Evolutionary conservation across 2,113 vertebrate species (phyloP), one percentile per base, ranked within the genome.

Genomic region (Lepidothrix coronata): DNA sequence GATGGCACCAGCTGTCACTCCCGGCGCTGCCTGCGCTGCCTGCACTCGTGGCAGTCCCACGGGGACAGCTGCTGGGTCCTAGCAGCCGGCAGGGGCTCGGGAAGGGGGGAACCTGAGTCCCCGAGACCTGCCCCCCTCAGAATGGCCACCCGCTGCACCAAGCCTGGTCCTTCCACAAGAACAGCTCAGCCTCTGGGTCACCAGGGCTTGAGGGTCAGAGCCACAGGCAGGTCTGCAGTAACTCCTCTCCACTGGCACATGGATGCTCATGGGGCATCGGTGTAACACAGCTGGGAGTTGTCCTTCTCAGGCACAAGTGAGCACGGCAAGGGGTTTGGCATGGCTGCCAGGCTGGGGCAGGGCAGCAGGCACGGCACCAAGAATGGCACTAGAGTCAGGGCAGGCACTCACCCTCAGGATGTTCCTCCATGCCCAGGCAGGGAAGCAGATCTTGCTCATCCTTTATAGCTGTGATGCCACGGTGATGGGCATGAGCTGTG

Each of bases 1-100:
- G 96, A 95, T 97, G 97, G 96, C 96, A 97, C 96, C 95, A 96
- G 97, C 96, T 97, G 96, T 96, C 96, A 96, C 96, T 95, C 95
- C 96, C 88, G 8, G 94, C 51, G 2, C 94, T 96, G 95, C 96
- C 93, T 83, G 96, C 87, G 22, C 92, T 96, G 94, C 92, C 89
- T 63, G 97, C 88, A 68, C 91, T 84, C 49, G 41, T 41, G 85
- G 73, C 73, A 6, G 79, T 95, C 83, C 91, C 79, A 85, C 15
- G 1, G 78, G 91, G 83, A 94, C 85, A 92, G 96, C 96, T 96
- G 88, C 96, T 96, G 97, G 95, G 94, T 97, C 97, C 96, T 97
- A 97, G 93, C 75, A 95, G 88, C 91, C 92, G 1, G 46, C 59
- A 0, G 28, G 81, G 37, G 44, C 63, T 67, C 17, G 0, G 66